phyloP scores from a whole-genome alignment of 2,888 invertebrate genomes.

The Yponomeuta cagnagella region DNA sequence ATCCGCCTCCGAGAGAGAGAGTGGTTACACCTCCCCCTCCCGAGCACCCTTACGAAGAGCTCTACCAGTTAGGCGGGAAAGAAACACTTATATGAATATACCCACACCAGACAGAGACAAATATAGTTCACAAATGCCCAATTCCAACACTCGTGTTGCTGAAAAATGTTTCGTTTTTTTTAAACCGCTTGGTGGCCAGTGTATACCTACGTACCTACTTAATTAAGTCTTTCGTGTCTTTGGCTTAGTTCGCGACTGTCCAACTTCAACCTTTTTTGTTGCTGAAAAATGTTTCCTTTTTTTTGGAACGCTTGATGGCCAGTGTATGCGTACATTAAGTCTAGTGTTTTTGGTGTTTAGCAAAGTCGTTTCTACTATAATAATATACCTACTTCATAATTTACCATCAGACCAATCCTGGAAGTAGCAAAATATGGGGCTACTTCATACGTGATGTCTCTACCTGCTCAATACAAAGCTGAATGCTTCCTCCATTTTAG shows the following conservation, averaged over 20 bases:
- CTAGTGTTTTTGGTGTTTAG: not conserved
- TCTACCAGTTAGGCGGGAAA: slow-evolving; percentile 57
- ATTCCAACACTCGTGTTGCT: not conserved
- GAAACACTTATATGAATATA: slow-evolving; percentile 65
- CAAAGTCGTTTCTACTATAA: no score
- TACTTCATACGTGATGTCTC: no score
- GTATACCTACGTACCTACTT: not conserved
- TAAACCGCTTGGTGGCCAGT: not conserved
- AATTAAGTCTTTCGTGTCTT: not conserved
- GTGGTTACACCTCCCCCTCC: slow-evolving; percentile 33
- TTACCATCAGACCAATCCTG: no score
- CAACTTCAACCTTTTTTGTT: not conserved
- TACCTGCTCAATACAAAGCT: no score
- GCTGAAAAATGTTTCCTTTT: not conserved
- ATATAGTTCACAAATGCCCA: slow-evolving; percentile 4
- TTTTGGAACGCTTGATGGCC: not conserved
- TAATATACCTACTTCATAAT: no score
- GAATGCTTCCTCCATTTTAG: no score
- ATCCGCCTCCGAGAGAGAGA: slow-evolving; percentile 48
- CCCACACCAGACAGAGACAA: slow-evolving; percentile 14
- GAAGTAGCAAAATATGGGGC: no score
- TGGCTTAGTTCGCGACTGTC: slow-evolving; percentile 8
- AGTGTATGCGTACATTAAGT: not conserved
- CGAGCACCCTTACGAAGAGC: slow-evolving; percentile 31
- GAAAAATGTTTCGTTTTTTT: not conserved